Evolutionary conservation across 2,113 vertebrate species (phyloP), one percentile per base, ranked within the genome.

Genomic region (Seriola rivoliana): DNA sequence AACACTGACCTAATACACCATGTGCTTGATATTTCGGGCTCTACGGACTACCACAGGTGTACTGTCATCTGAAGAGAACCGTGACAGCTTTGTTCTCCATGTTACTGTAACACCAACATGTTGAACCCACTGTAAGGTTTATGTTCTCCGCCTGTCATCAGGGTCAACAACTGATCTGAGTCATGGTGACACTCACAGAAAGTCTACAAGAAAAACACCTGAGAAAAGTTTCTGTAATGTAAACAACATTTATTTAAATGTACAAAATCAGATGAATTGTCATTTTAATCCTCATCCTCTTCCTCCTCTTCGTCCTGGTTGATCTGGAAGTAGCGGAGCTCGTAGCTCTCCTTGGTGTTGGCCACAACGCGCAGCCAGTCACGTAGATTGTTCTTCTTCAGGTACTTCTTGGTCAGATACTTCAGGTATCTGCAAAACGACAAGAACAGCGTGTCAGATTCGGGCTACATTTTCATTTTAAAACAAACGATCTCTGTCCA

Each of bases 371-470:
- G 97, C 85, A 99, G 93, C 97, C 97, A 98, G 84, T 98, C 97
- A 8, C 97, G 96, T 19, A 98, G 94, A 64, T 98, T 99, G 92
- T 98, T 98, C 90, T 98, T 98, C 95, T 98, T 98, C 93, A 98
- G 94, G 81, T 99, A 99, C 85, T 99, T 99, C 95, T 99, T 99
- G 54, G 98, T 99, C 79, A 99, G 95, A 91, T 99, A 99, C 81
- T 99, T 99, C 85, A 99, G 93, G 89, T 99, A 99, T 89, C 98
- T 99, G 91, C 0, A 54, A 66, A 69, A 23, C 34, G 50, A 84
- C 1, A 57, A 40, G 5, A 5, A 42, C 40, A 42, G 40, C 10
- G 8, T 8, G 38, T 42, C 40, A 42, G 40, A 8, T 42, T 10
- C 40, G 9, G 40, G 40, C 40, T 42, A 11, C 40, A 10, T 42